Evolutionary conservation across 2,113 vertebrate genomes (phyloP), one percentile per base, ranked within the genome.

Genomic region (Sigmodon hispidus): DNA sequence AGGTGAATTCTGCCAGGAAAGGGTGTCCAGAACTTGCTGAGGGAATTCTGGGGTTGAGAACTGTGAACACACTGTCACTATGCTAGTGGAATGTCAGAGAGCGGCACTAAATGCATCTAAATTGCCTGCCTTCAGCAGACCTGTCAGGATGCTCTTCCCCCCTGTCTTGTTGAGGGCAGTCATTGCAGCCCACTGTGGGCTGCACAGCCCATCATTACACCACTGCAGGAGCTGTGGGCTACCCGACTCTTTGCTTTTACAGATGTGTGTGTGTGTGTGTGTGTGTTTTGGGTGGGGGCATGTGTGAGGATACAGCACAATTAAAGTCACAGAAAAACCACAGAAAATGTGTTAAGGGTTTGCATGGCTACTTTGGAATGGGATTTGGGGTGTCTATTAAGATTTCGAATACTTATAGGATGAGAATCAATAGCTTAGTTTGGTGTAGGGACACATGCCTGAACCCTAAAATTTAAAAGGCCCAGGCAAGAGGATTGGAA

Each of bases 51-150:
- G 16, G 75, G 70, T 65, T 77, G 89, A 91, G 22, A 13, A 26
- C 57, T 15, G 36, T 29, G 43, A 79, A 76, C n/a, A 50, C 40
- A 48, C 26, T 40, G 48, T 40, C 77, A 8, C 73, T 70, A 77
- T 6, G 8, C 77, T 94, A 45, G 89, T 45, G 83, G 73, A 96
- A 24, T 50, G 63, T 34, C 19, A 5, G 73, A 93, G 79, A 63
- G 10, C 55, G 90, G 65, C 70, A 55, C 93, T 69, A 31, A 63
- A 16, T 26, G 77, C 55, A 3, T 89, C 70, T 92, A 65, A 94
- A 95, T 73, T 87, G 96, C 91, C 77, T 48, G 91, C 63, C 75
- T 96, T 69, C 91, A 40, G 72, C 85, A 19, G 19, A 8, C 73
- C 91, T 79, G 86, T 50, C 85, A 45, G 52, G 17, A 24, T 2